Percentiles rank a stretch among this genome's conserved stretches.
Evolutionary conservation across 1,140 invertebrate species (phyloP).

Genomic region (Drosophila pseudoananassae): DNA sequence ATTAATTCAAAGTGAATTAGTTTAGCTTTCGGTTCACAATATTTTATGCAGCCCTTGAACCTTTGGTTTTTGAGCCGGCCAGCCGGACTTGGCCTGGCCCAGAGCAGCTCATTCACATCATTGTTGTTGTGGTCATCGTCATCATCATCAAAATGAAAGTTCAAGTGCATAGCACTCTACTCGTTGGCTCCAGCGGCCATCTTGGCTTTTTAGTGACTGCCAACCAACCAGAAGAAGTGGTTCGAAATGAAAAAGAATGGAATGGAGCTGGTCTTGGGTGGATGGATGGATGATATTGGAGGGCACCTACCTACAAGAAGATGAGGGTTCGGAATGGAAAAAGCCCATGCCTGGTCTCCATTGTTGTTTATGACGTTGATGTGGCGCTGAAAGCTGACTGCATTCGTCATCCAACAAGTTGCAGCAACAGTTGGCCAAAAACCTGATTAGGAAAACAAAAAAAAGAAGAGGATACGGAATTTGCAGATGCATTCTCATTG

Average conservation of each 20-base stretch:
- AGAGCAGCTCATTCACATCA: slow-evolving; percentile 31
- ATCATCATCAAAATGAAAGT: slow-evolving; percentile 60
- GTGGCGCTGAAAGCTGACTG: slow-evolving; percentile 53
- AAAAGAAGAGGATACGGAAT: slow-evolving; percentile 24
- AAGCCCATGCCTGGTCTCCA: background rate
- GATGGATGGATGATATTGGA: slow-evolving; percentile 18
- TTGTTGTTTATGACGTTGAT: slow-evolving; percentile 72
- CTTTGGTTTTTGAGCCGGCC: background rate
- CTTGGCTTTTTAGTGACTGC: slow-evolving; percentile 57
- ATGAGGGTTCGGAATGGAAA: slow-evolving; percentile 30
- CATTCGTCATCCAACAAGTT: slow-evolving; percentile 71
- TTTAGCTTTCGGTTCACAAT: background rate
- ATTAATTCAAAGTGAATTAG: no score
- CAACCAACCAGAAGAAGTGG: slow-evolving; percentile 69
- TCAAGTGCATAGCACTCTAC: slow-evolving; percentile 50
- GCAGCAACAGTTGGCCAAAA: slow-evolving; percentile 72
- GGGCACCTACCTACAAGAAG: slow-evolving; percentile 26
- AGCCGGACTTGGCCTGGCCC: slow-evolving; percentile 5
- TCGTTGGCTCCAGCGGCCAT: slow-evolving; percentile 66
- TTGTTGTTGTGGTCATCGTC: slow-evolving; percentile 37
- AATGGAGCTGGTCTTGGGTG: slow-evolving; percentile 32
- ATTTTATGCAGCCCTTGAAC: slow-evolving; percentile 21
- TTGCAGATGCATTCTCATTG: slow-evolving; percentile 49
- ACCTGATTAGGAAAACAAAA: slow-evolving; percentile 28
- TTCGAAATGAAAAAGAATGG: background rate